phyloP scores from a whole-genome alignment of 92 coral and sea anemone species.

The Palythoa grandis region DNA sequence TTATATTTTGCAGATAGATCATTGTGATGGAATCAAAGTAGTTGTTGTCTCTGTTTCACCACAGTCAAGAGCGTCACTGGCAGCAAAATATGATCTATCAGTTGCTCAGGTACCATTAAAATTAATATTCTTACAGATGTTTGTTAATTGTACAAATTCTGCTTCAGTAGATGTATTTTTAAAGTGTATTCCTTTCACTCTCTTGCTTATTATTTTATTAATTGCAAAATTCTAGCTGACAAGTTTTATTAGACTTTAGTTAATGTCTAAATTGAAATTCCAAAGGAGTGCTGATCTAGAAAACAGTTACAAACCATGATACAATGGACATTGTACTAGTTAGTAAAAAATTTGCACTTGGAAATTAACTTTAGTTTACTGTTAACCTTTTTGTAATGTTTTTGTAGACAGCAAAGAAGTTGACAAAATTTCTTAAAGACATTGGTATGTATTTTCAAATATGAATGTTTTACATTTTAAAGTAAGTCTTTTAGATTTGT shows the following conservation, averaged over 20 bases:
- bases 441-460: slow-evolving; percentile 63
- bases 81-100: slow-evolving; percentile 76
- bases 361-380: not conserved
- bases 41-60: slow-evolving; percentile 91
- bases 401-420: slow-evolving; percentile 74
- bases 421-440: slow-evolving; percentile 80
- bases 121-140: not conserved
- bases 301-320: too few species aligned
- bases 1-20: slow-evolving; percentile 48
- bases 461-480: too few species aligned
- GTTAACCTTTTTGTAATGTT: too few species aligned
- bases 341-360: not conserved
- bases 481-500: too few species aligned
- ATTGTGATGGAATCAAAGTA: slow-evolving; percentile 62
- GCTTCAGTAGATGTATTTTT: too few species aligned
- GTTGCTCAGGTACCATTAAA: slow-evolving; percentile 61
- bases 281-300: too few species aligned
- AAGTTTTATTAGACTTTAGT: not conserved
- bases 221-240: not conserved
- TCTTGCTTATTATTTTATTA: too few species aligned
- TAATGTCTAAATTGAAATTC: too few species aligned
- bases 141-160: too few species aligned
- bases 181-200: too few species aligned
- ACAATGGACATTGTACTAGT: too few species aligned
- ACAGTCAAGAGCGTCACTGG: slow-evolving; percentile 94